Base-by-base conservation (phyloP, 2,888 invertebrate species). In the Nowickia ferox region DNA sequence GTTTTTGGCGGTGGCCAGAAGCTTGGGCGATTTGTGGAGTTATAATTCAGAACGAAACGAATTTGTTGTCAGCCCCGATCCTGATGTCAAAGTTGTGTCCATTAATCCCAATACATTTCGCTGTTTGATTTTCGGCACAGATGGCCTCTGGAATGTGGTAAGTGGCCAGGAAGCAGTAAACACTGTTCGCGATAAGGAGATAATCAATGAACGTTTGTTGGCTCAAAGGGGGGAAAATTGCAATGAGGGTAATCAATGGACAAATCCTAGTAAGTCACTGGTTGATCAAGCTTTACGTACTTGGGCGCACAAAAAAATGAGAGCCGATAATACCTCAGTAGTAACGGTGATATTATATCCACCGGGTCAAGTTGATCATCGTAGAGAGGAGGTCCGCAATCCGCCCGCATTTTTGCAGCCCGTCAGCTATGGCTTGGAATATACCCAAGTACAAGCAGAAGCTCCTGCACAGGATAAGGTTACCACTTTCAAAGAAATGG, bases 1-100 rank as follows among this genome's bases (percentile, higher is more conserved):
- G 0, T 98, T 98, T 91, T 93, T 99, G 87, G 99, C 99, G 1
- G 98, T 99, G 15, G 99, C 99, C 1, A 94, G 99, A 89, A 98
- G 98, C 51, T 93, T 99, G 65, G 99, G 99, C 66, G 99, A 99
- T 93, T 94, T 99, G 17, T 99, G 99, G 99, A 98, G 98, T 90
- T 99, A 98, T 92, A 98, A 99, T 93, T 96, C 97, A 2, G 95
- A 96, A 82, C 95, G 96, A 88, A 96, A 98, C 92, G 96, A 97
- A 92, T 99, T 98, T 93, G 96, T 98, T 19, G 99, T 99, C n/a
- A 98, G 98, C 44, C 99, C 99, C 0, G 98, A 98, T 92, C 99
- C 99, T 0, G 99, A 99, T 93, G 97, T 98, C 13, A 95, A 95
- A 83, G 98, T 98, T 2, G 93, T 97, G 84, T 95, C 95, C 87